phyloP scores from a whole-genome alignment of 2,888 invertebrate genomes.

The Lissonota sp. region DNA sequence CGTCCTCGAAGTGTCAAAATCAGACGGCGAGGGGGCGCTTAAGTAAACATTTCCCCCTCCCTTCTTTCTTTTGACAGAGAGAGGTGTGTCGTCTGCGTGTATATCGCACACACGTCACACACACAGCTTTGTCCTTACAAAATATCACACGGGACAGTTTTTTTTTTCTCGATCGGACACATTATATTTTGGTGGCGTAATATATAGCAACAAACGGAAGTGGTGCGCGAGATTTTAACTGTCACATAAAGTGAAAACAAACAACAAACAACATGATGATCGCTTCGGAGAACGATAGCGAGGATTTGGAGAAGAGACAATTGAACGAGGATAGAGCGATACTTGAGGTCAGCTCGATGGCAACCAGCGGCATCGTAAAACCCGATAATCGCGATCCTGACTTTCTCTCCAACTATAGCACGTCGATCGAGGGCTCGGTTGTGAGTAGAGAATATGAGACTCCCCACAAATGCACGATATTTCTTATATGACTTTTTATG shows the following conservation, averaged over 20 bases:
- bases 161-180: background rate
- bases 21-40: constrained; percentile 3
- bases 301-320: constrained; percentile 71
- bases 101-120: background rate
- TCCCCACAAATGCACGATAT: background rate
- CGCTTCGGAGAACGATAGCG: constrained; percentile 76
- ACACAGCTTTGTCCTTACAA: constrained; percentile 19
- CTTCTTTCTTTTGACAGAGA: too few relatives aligned
- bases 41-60: background rate
- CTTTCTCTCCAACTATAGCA: constrained; percentile 80
- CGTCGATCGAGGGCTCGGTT: constrained; percentile 81
- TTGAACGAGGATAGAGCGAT: constrained; percentile 75
- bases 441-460: constrained; percentile 69
- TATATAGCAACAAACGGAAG: constrained; percentile 9
- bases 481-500: background rate
- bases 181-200: constrained; percentile 15
- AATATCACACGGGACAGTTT: background rate
- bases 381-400: constrained; percentile 78
- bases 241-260: constrained; percentile 5
- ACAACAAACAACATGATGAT: constrained; percentile 77
- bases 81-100: constrained; percentile 56
- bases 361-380: constrained; percentile 74
- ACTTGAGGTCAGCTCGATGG: constrained; percentile 79
- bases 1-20: constrained; percentile 30
- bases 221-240: background rate